These are phyloP conservation scores for Drosophila elegans DNA, from an alignment of 1,140 invertebrate genomes.

Conservation along the genomic window DNA sequence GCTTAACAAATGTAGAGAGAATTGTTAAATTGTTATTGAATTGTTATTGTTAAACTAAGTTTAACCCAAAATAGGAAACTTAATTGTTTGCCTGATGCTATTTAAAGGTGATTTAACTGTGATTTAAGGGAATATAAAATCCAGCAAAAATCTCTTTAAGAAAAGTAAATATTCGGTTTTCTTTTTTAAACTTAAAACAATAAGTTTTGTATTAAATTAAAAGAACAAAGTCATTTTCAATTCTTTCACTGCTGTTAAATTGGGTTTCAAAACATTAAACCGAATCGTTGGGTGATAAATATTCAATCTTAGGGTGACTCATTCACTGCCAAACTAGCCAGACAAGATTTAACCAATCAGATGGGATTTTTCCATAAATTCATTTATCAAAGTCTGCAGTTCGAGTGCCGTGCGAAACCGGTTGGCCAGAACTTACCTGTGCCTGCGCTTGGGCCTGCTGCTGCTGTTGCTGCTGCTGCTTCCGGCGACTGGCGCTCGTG, in stretches of 20 bases:
- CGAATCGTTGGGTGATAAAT: not conserved
- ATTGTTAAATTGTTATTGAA: no score
- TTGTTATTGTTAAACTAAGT: no score
- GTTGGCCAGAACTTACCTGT: constrained; percentile 42
- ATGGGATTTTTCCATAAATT: constrained; percentile 23
- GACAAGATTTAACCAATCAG: constrained; percentile 4
- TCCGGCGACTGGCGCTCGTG: constrained; percentile 54
- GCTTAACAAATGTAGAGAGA: not conserved
- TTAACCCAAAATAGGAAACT: not conserved
- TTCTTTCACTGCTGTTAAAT: no score
- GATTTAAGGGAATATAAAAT: no score
- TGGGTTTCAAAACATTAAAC: no score
- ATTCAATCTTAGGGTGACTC: not conserved
- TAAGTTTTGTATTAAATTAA: no score
- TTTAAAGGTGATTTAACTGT: not conserved
- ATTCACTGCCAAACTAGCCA: constrained; percentile 2
- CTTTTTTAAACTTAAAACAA: no score
- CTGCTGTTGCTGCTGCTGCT: constrained; percentile 61
- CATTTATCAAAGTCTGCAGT: not conserved
- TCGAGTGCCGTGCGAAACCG: constrained; percentile 8
- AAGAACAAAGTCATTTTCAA: no score
- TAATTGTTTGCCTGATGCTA: not conserved
- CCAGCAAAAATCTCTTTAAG: no score
- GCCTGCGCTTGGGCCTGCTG: constrained; percentile 49
- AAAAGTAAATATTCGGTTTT: no score